Conservation (phyloP, 1,140 invertebrate genomes). For the Brachionus koreanus region DNA sequence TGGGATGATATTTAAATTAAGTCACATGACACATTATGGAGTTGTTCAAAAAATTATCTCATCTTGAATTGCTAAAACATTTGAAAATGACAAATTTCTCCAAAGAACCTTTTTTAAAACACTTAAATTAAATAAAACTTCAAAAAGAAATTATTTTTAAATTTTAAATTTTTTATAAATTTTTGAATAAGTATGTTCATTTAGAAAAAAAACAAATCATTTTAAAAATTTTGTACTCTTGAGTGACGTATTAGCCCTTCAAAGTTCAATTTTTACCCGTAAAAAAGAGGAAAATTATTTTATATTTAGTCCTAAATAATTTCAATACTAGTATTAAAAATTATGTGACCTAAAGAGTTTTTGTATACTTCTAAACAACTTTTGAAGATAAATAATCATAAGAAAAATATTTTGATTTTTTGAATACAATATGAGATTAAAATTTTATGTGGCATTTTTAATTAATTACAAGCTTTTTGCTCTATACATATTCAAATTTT, state of each 20-base stretch:
- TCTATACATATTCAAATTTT: not conserved
- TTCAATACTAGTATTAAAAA: not conserved
- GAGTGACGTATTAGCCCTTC: not conserved
- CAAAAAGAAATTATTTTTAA: no score
- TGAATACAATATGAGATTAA: not conserved
- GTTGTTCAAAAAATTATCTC: not conserved
- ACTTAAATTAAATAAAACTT: not conserved
- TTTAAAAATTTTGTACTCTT: not conserved
- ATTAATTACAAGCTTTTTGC: not conserved
- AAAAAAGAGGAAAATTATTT: no score
- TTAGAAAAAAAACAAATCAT: not conserved
- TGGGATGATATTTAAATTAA: not conserved
- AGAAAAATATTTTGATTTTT: not conserved
- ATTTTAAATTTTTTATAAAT: not conserved
- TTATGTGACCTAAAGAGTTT: not conserved
- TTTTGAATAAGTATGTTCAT: no score
- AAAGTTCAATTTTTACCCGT: no score
- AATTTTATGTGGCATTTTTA: conserved; percentile 4
- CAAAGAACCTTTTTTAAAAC: not conserved
- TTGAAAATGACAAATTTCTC: not conserved
- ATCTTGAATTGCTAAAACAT: not conserved
- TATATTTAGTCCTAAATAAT: no score
- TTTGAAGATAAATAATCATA: not conserved
- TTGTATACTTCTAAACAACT: not conserved
- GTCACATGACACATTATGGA: not conserved